Percentiles rank a stretch among this genome's conserved stretches.
Evolutionary conservation across 2,888 invertebrate species (phyloP).

Genomic region (Brenthis hecate): DNA sequence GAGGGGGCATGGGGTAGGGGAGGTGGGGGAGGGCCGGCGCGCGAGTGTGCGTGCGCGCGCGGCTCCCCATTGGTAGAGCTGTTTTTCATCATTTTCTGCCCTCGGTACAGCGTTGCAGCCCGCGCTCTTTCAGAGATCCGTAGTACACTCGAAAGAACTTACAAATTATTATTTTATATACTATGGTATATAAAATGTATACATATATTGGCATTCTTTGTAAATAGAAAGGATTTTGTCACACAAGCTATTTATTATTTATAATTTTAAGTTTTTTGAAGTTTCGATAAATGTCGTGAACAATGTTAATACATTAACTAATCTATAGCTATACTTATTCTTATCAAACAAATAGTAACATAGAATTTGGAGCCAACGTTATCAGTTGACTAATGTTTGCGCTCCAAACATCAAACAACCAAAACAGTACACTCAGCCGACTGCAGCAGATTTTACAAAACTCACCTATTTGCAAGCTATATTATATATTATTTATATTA

Average conservation of each 20-base stretch:
- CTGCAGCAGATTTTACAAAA: slow-evolving; percentile 8
- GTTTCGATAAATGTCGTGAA: no score
- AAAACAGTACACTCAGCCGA: slow-evolving; percentile 14
- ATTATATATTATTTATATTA: no score
- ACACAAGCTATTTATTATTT: no score
- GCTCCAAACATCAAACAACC: slow-evolving; percentile 17
- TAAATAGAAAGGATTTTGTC: no score
- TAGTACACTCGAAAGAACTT: background rate
- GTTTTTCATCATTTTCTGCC: slow-evolving; percentile 45
- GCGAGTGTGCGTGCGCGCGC: slow-evolving; percentile 40
- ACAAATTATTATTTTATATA: background rate
- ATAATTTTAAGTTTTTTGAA: no score
- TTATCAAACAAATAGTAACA: slow-evolving; percentile 22
- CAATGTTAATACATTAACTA: background rate
- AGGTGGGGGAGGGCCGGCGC: slow-evolving; percentile 23
- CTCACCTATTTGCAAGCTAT: background rate
- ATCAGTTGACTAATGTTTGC: slow-evolving; percentile 31
- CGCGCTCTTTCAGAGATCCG: slow-evolving; percentile 34
- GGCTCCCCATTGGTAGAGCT: slow-evolving; percentile 42
- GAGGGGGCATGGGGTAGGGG: slow-evolving; percentile 27
- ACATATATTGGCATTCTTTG: no score
- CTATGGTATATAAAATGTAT: no score
- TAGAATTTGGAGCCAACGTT: slow-evolving; percentile 25
- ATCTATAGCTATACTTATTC: background rate
- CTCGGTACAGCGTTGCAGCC: slow-evolving; percentile 26